These are phyloP conservation scores for Dastarcus helophoroides DNA, from an alignment of 2,888 invertebrate species.

Conservation along the genomic window DNA sequence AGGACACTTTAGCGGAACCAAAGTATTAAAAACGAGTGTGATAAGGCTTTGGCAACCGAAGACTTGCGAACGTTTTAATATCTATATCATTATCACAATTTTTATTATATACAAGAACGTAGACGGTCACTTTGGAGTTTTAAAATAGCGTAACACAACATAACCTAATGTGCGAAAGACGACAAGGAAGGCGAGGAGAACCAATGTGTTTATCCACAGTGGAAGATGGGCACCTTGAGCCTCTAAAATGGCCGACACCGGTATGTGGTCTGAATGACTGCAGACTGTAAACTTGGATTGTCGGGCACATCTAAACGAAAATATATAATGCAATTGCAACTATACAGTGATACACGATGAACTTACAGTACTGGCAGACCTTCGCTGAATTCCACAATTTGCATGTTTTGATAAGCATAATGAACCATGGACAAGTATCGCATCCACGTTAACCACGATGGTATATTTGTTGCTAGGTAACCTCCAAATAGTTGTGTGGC, in stretches of 20 bases:
- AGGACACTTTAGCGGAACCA: no score
- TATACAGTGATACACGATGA: background rate
- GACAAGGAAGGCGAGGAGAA: constrained; percentile 56
- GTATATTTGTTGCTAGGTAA: constrained; percentile 62
- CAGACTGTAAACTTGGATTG: constrained; percentile 57
- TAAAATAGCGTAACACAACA: constrained; percentile 57
- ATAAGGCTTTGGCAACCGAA: no score
- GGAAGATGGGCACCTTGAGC: constrained; percentile 53
- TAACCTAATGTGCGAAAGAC: constrained; percentile 63
- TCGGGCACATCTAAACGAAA: constrained; percentile 55
- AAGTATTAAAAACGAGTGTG: no score
- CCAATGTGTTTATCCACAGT: constrained; percentile 62
- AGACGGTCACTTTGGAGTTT: constrained; percentile 54
- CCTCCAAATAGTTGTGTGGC: constrained; percentile 68
- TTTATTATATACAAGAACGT: no score
- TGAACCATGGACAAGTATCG: constrained; percentile 66
- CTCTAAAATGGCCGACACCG: constrained; percentile 53
- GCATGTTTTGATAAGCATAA: constrained; percentile 73
- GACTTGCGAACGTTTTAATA: no score
- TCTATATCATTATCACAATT: no score
- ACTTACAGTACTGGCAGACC: constrained; percentile 58
- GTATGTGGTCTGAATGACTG: constrained; percentile 48
- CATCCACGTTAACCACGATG: constrained; percentile 62
- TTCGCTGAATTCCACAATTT: constrained; percentile 62
- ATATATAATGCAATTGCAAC: constrained; percentile 12